phyloP scores from a whole-genome alignment of 2,113 vertebrate species.

The Leucopsar rothschildi region DNA sequence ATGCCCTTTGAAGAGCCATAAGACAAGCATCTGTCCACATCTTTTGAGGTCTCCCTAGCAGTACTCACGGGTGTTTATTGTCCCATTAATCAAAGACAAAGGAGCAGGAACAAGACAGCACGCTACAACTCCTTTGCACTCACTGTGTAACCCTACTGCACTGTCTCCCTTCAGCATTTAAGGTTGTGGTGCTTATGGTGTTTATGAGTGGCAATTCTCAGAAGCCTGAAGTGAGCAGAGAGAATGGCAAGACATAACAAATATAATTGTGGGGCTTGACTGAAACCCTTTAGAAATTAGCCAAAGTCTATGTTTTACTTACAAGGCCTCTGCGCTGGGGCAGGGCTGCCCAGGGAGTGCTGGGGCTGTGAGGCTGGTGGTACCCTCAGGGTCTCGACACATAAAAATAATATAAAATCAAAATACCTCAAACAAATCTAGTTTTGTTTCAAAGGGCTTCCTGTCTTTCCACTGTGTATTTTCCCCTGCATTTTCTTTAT shows the following conservation, averaged over 20 bases:
- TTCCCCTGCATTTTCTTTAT: not conserved
- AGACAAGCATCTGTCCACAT: not conserved
- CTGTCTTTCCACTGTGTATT: not conserved
- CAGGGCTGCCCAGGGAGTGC: rapidly evolving
- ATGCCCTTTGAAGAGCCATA: not conserved
- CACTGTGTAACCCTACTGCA: not conserved
- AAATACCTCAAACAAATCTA: not conserved
- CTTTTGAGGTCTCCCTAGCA: not conserved
- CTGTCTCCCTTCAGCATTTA: not conserved
- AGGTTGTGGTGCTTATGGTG: not conserved
- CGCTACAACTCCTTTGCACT: not conserved
- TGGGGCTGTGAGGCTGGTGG: rapidly evolving
- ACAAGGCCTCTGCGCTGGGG: not conserved
- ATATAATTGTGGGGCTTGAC: not conserved
- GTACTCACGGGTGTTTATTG: not conserved
- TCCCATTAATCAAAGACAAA: constrained; percentile 12
- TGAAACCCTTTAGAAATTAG: not conserved
- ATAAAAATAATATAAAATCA: not conserved
- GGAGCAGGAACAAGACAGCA: not conserved
- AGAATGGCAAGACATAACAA: not conserved
- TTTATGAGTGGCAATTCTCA: not conserved
- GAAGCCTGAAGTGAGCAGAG: not conserved
- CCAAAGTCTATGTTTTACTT: not conserved
- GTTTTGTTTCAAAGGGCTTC: not conserved
- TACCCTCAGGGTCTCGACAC: not conserved